Conservation (phyloP, 1,140 invertebrate genomes). For the Lordiphosa clarofinis region DNA sequence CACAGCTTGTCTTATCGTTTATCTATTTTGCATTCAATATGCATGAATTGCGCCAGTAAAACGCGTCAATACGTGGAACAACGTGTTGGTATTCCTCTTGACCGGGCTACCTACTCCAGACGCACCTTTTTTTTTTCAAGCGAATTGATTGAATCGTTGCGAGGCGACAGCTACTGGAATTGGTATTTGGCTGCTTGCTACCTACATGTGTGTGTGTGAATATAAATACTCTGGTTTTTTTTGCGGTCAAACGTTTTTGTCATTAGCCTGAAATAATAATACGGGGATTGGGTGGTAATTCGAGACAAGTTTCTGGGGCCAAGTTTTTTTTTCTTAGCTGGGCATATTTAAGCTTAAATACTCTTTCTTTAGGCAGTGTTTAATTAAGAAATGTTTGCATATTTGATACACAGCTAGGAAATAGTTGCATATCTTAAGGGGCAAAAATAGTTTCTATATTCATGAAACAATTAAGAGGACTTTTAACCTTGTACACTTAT, state of each 20-base stretch:
- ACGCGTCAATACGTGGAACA: conserved; percentile 17
- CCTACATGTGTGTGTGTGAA: too few species aligned
- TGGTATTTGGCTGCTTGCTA: conserved; percentile 7
- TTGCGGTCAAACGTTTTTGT: too few species aligned
- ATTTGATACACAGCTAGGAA: too few species aligned
- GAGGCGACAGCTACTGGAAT: conserved; percentile 32
- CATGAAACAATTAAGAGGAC: too few species aligned
- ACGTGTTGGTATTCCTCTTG: conserved; percentile 60
- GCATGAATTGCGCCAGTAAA: conserved; percentile 14
- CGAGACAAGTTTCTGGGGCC: not conserved
- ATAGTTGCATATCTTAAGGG: too few species aligned
- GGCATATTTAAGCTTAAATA: too few species aligned
- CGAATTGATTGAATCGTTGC: conserved; percentile 15
- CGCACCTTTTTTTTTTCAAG: not conserved
- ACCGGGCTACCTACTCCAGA: conserved; percentile 15
- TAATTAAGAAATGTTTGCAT: too few species aligned
- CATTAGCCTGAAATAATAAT: not conserved
- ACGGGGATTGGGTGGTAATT: not conserved
- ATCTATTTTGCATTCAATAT: conserved; percentile 24
- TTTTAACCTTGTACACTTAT: too few species aligned
- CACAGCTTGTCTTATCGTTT: not conserved
- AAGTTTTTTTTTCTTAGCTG: too few species aligned
- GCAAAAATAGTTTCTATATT: too few species aligned
- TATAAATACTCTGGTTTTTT: too few species aligned
- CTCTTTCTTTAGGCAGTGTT: too few species aligned